phyloP scores from a whole-genome alignment of 2,888 invertebrate genomes.

The Eudemis profundana region DNA sequence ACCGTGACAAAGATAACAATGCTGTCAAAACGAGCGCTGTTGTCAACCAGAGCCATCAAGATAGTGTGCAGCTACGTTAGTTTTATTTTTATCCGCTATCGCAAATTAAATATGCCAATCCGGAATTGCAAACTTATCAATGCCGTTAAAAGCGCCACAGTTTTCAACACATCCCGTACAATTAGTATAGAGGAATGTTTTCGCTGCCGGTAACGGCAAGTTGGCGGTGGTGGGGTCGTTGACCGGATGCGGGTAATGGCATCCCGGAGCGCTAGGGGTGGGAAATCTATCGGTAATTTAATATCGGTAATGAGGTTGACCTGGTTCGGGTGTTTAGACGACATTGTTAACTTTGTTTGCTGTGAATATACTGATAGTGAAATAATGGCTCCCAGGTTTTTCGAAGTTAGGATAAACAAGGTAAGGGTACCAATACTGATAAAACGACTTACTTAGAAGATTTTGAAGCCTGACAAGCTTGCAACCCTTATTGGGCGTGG shows the following conservation, averaged over 20 bases:
- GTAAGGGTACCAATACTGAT: neutral
- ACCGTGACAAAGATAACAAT: constrained; percentile 19
- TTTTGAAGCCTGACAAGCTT: too few species aligned
- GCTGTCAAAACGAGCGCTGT: neutral
- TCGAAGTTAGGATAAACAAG: neutral
- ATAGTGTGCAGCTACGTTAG: constrained; percentile 12
- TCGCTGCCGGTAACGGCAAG: constrained; percentile 9
- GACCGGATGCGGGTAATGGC: constrained; percentile 52
- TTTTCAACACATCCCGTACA: neutral
- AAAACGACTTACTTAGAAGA: neutral
- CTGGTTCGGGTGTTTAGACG: constrained; percentile 26
- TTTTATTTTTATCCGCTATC: neutral
- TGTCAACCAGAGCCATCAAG: neutral
- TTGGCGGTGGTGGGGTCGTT: constrained; percentile 20
- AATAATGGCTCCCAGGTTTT: neutral
- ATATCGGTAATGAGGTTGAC: constrained; percentile 36
- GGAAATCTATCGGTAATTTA: constrained; percentile 46
- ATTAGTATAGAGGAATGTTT: constrained; percentile 14
- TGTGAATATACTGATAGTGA: constrained; percentile 44
- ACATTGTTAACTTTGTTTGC: constrained; percentile 34
- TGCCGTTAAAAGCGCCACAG: neutral
- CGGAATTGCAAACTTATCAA: constrained; percentile 5
- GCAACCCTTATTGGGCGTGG: too few species aligned
- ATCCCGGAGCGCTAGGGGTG: constrained; percentile 57
- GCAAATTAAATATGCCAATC: constrained; percentile 24